Percentiles rank a stretch among this genome's conserved stretches.
These are phyloP conservation scores for Lepidostoma basale DNA, from an alignment of 1,140 invertebrate genomes.

Conservation along the genomic window DNA sequence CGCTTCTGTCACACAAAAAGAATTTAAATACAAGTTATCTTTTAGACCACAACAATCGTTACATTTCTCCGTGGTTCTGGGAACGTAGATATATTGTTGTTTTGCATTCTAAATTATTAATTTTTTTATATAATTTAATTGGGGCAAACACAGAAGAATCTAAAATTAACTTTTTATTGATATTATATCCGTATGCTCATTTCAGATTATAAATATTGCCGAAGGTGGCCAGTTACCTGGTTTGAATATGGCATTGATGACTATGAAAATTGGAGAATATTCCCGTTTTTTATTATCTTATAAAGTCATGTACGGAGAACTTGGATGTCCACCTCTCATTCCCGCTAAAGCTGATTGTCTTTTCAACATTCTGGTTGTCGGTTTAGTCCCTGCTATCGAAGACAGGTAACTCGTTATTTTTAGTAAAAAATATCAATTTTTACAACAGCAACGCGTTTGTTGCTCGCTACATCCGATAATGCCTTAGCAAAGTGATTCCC, in stretches of 20 bases:
- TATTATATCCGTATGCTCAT: neutral
- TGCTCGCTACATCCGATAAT: too few relatives aligned
- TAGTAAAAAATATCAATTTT: neutral
- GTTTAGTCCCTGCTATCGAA: neutral
- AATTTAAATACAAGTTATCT: too few relatives aligned
- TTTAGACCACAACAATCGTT: too few relatives aligned
- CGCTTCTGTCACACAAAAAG: too few relatives aligned
- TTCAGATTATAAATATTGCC: conserved; percentile 1
- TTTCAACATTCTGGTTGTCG: conserved; percentile 53
- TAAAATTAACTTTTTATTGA: neutral
- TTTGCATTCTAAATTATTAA: too few relatives aligned
- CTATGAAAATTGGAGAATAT: conserved; percentile 56
- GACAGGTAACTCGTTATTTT: neutral
- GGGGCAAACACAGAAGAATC: too few relatives aligned
- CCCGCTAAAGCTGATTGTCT: conserved; percentile 55
- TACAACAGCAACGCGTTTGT: too few relatives aligned
- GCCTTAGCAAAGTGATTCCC: too few relatives aligned
- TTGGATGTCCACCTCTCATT: conserved; percentile 55
- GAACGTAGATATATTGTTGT: too few relatives aligned
- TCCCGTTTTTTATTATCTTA: conserved; percentile 55
- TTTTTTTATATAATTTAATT: too few relatives aligned
- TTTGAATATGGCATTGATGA: conserved; percentile 52
- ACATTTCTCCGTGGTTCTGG: too few relatives aligned
- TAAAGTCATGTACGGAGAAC: conserved; percentile 57
- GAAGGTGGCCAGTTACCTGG: conserved; percentile 41